Percentiles rank a stretch among this genome's conserved stretches.
phyloP scores from a whole-genome alignment of 1,140 invertebrate species.

The Rhyacophila brunnea region DNA sequence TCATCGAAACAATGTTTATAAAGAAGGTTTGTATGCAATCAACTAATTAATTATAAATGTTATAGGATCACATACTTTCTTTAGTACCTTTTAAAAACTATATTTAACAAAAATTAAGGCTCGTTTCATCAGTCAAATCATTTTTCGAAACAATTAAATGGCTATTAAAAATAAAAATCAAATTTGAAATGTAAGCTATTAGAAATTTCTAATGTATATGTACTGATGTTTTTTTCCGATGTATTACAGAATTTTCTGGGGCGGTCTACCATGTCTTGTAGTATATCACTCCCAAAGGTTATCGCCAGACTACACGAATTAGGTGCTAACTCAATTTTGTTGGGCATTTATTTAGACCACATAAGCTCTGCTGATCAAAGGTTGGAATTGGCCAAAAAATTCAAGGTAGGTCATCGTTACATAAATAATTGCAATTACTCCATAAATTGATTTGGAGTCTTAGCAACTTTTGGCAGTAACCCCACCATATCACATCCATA shows the following conservation, averaged over 20 bases:
- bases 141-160: too few relatives aligned
- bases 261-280: conserved; percentile 46
- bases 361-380: conserved; percentile 41
- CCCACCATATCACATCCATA: too few relatives aligned
- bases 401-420: too few relatives aligned
- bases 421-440: too few relatives aligned
- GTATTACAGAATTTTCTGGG: conserved; percentile 47
- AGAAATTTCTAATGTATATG: neutral
- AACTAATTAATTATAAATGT: too few relatives aligned
- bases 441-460: too few relatives aligned
- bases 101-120: too few relatives aligned
- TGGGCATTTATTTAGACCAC: conserved; percentile 44
- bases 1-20: conserved; percentile 49
- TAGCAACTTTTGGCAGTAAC: too few relatives aligned
- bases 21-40: conserved; percentile 42
- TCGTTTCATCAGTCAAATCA: too few relatives aligned
- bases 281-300: conserved; percentile 45
- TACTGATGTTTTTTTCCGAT: neutral
- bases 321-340: conserved; percentile 38
- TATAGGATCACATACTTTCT: too few relatives aligned
- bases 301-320: conserved; percentile 42
- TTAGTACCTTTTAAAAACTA: too few relatives aligned
- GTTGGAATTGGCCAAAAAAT: conserved; percentile 44
- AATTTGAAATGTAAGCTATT: neutral
- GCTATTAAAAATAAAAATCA: too few relatives aligned